Conservation (phyloP, 2,797 vertebrate genomes). For the Triplophysa bombifrons region DNA sequence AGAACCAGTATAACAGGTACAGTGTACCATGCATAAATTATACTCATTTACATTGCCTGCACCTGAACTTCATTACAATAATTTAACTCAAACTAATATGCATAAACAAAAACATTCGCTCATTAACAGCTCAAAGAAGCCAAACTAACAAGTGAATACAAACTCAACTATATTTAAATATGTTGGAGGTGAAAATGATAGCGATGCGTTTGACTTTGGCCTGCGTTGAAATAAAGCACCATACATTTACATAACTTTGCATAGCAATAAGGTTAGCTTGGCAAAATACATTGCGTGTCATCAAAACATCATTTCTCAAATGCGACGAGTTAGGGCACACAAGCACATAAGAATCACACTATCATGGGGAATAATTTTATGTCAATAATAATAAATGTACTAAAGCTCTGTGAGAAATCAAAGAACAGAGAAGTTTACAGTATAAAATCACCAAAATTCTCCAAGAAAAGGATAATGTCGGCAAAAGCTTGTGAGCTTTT, state of each 20-base stretch:
- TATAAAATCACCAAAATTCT: neutral
- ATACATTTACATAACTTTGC: conserved; percentile 28
- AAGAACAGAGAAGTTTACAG: neutral
- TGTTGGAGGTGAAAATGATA: neutral
- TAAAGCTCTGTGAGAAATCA: neutral
- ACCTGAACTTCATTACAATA: conserved; percentile 66
- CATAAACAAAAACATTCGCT: conserved; percentile 34
- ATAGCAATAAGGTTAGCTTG: conserved; percentile 23
- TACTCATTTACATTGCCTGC: conserved; percentile 28
- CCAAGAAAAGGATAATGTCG: too few relatives aligned
- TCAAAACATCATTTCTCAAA: conserved; percentile 2
- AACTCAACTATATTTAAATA: conserved; percentile 17
- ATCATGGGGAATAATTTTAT: neutral
- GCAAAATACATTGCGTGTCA: conserved; percentile 14
- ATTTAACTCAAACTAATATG: conserved; percentile 63
- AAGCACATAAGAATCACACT: neutral
- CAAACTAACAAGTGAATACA: neutral
- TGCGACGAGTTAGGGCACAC: neutral
- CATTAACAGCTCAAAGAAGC: conserved; percentile 30
- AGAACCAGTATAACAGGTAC: conserved; percentile 57
- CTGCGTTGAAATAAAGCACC: neutral
- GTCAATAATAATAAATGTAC: neutral
- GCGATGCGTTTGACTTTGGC: conserved; percentile 8
- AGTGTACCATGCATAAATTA: conserved; percentile 49
- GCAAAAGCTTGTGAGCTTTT: too few relatives aligned